Percentiles rank a stretch among this genome's conserved stretches.
These are phyloP conservation scores for Nemurella pictetii DNA, from an alignment of 2,888 invertebrate species.

Conservation along the genomic window DNA sequence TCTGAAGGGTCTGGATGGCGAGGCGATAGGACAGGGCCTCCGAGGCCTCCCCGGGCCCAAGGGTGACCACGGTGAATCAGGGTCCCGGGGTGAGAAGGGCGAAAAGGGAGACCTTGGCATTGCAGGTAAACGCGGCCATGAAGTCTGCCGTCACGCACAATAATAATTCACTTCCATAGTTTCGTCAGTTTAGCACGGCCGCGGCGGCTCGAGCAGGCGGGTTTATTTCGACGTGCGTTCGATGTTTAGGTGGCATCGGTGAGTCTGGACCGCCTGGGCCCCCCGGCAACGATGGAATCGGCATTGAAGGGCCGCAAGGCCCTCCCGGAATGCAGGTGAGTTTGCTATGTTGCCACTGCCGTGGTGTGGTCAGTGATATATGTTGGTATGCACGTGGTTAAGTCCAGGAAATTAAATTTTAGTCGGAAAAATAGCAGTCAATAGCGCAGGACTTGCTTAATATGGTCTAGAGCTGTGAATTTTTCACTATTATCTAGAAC, in stretches of 20 bases:
- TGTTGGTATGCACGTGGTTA: no score
- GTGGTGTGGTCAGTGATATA: no score
- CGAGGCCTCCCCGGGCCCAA: conserved; percentile 66
- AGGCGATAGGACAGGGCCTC: conserved; percentile 64
- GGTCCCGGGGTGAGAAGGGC: conserved; percentile 54
- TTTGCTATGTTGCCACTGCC: no score
- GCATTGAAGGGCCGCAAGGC: conserved; percentile 83
- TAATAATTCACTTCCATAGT: conserved; percentile 33
- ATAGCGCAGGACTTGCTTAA: no score
- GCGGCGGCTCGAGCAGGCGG: neutral
- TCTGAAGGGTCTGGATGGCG: conserved; percentile 58
- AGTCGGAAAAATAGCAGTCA: no score
- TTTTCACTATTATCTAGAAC: no score
- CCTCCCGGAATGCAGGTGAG: conserved; percentile 81
- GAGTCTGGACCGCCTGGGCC: conserved; percentile 75
- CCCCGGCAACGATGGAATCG: conserved; percentile 71
- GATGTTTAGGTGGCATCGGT: conserved; percentile 69
- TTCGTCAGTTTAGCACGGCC: neutral
- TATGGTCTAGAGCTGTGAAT: no score
- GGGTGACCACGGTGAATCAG: conserved; percentile 61
- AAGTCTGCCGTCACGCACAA: neutral
- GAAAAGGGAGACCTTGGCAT: conserved; percentile 57
- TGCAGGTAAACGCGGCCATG: conserved; percentile 50
- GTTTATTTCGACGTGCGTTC: conserved; percentile 26
- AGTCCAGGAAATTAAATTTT: no score